Base-by-base conservation (phyloP, 2,797 vertebrate species). In the Protosalanx chinensis region DNA sequence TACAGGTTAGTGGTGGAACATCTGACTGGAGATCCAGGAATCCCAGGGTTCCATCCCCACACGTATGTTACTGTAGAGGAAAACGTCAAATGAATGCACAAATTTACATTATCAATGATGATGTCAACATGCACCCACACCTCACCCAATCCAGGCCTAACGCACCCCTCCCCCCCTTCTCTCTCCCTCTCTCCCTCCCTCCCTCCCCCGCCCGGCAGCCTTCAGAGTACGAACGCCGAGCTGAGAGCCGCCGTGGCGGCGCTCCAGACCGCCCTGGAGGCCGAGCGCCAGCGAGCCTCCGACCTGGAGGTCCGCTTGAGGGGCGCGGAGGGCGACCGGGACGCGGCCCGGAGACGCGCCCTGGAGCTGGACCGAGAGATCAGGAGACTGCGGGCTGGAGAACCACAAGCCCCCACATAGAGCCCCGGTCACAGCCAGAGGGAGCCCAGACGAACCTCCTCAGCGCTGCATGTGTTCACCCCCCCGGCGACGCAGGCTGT, bases 181-280 rank as follows among this genome's bases (percentile, higher is more conserved):
- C 23, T 16, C 20, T 0, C 16, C 5, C 20, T 72, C 18, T 78
- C 20, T 79, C 29, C 2, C 29, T 62, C 58, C 46, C 33, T 13
- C 35, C 10, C 16, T 75, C 20, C 72, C 30, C 79, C 23, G 69
- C 79, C 37, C 68, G 37, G 6, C 88, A 99, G 97, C 65, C 90
- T 98, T 3, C 91, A 94, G 73, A 90, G 92, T 80, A 93, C 94
- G 76, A 98, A 97, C 83, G 91, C 86, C 1, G 94, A 98, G 0
- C 91, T 95, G 64, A 94, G 88, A 76, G 90, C 93, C 65, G 91
- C 91, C 4, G 91, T 98, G 58, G 84, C 92, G 0, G 93, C 93
- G 83, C 91, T 99, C 59, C 93, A 83, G 37, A 86, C 92, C 10
- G 93, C 94, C 8, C 65, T 97, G 53, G 93, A 96, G 73, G 86